Base-by-base conservation (phyloP, 2,797 vertebrate genomes). In the Enteromius fasciolatus region DNA sequence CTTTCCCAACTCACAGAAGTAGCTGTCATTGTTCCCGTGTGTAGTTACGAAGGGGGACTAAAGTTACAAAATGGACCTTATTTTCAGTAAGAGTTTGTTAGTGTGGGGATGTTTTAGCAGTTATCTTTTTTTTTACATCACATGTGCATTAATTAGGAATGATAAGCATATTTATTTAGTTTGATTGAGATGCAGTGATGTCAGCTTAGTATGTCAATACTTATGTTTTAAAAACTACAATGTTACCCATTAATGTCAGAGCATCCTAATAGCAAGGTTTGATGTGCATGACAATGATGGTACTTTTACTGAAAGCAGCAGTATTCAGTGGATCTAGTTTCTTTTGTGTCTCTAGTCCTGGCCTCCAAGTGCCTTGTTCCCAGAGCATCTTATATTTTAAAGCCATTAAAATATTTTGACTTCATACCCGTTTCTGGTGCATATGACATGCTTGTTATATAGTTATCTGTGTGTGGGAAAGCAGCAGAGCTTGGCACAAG, bases 351-450 rank as follows among this genome's bases (percentile, higher is more conserved):
- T 74, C 9, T 18, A 33, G 15, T 72, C 59, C 73, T 82, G 83
- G 76, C 83, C 63, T 46, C 10, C 70, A 81, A 87, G 88, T 90
- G 89, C 88, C 89, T 90, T 89, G 64, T 81, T 23, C 14, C 15
- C 2, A 31, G 48, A 57, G 69, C 63, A 64, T 52, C 20, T 52
- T 23, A 9, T 28, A 12, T 59, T 44, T 41, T 39, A 23, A 41
- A 66, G 44, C 31, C 17, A 39, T 61, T 79, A 33, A 68, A 64
- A 46, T 66, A 67, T 61, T 66, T 72, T 23, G 23, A 28, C 23
- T 67, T 72, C 20, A 78, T 44, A 63, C 11, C 46, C 39, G 20
- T 68, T 79, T 33, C 33, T 69, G 33, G 3, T 25, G 70, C 59
- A 74, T 72, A 28, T 5, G n/a, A 63, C 67, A 81, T 23, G 31